Percentiles rank a stretch among this genome's conserved stretches.
Conservation (phyloP, 2,888 invertebrate genomes). For the Temnothorax unifasciatus region DNA sequence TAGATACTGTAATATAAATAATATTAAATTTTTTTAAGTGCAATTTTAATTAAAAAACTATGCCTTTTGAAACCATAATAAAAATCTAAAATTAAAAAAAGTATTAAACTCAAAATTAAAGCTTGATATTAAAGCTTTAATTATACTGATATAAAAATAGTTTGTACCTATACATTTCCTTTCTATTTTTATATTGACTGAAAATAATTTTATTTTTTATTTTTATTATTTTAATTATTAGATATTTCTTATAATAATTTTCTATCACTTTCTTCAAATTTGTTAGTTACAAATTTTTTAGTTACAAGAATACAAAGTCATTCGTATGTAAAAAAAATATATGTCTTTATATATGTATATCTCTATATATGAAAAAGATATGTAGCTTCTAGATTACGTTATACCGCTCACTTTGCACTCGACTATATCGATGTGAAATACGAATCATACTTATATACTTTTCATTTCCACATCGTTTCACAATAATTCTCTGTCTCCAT, state of each 20-base stretch:
- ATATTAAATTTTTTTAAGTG: not conserved
- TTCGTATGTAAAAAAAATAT: not conserved
- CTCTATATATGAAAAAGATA: not conserved
- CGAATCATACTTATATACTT: slow-evolving; percentile 3
- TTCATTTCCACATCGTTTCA: slow-evolving; percentile 51
- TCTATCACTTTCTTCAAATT: not conserved
- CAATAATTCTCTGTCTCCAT: slow-evolving; percentile 42
- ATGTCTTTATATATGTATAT: not conserved
- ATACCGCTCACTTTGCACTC: not conserved
- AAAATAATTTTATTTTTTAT: not conserved
- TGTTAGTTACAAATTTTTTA: too few relatives aligned
- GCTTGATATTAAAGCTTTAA: not conserved
- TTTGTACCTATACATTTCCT: not conserved
- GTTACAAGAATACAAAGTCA: not conserved
- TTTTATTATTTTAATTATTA: too few relatives aligned
- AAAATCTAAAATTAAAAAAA: not conserved
- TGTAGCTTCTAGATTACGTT: not conserved
- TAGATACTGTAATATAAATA: not conserved
- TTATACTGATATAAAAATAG: not conserved
- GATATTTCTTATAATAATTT: too few relatives aligned
- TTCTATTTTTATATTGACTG: not conserved
- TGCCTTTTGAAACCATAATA: not conserved
- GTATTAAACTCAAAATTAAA: slow-evolving; percentile 1
- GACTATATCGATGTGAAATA: not conserved
- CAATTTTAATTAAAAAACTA: not conserved